These are phyloP conservation scores for Sebastes jordani DNA, from an alignment of 2,797 vertebrate species.

Conservation along the genomic window DNA sequence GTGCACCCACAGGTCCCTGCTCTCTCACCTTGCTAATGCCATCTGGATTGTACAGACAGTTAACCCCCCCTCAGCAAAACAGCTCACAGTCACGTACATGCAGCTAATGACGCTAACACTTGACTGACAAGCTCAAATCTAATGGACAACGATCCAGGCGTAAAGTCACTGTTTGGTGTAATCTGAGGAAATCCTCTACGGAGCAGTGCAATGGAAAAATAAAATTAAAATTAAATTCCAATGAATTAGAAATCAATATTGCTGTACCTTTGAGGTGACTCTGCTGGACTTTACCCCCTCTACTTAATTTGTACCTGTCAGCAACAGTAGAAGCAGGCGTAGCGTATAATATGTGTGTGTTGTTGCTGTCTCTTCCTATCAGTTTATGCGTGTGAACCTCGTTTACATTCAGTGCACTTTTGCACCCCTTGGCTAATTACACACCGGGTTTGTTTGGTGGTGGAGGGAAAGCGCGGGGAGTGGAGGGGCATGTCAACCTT, in stretches of 20 bases:
- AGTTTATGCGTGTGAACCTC: conserved; percentile 57
- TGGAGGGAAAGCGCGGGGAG: conserved; percentile 38
- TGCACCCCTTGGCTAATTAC: conserved; percentile 79
- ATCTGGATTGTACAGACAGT: conserved; percentile 45
- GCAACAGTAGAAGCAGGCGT: conserved; percentile 26
- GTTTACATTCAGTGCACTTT: conserved; percentile 82
- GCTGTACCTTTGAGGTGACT: conserved; percentile 16
- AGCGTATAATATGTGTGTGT: conserved; percentile 23
- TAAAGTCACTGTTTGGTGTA: conserved; percentile 24
- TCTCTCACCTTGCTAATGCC: conserved; percentile 64
- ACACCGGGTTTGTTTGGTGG: conserved; percentile 71
- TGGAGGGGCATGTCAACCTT: conserved; percentile 70
- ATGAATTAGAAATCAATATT: conserved; percentile 46
- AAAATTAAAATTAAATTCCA: neutral
- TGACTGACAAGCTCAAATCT: conserved; percentile 31
- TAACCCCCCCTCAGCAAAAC: conserved; percentile 14
- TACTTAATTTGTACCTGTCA: conserved; percentile 50
- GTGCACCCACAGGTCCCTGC: conserved; percentile 58
- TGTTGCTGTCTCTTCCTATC: conserved; percentile 23
- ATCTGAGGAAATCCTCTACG: conserved; percentile 30
- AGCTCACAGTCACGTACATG: conserved; percentile 34
- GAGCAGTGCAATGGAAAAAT: neutral
- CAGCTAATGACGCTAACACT: conserved; percentile 34
- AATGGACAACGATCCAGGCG: conserved; percentile 7
- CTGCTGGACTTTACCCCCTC: conserved; percentile 8